These are phyloP conservation scores for Cremastobaeus sp. DNA, from an alignment of 2,888 invertebrate species.

Conservation along the genomic window DNA sequence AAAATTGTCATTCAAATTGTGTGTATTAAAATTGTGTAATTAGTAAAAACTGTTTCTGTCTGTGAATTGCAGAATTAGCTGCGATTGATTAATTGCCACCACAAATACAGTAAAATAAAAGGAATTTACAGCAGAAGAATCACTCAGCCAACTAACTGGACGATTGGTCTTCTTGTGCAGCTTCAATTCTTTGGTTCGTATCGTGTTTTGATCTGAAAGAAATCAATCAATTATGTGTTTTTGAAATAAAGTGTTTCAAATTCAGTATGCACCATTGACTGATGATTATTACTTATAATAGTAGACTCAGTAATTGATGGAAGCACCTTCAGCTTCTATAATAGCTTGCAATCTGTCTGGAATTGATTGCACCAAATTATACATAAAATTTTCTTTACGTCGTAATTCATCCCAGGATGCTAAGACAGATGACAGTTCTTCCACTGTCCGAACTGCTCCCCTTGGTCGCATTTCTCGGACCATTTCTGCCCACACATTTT, in stretches of 20 bases:
- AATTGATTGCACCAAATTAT: neutral
- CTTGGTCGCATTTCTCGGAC: neutral
- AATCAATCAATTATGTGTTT: constrained; percentile 67
- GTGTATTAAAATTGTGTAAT: too few species aligned
- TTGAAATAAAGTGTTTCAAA: too few species aligned
- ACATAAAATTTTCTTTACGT: neutral
- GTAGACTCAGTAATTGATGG: constrained; percentile 4
- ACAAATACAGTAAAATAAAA: too few species aligned
- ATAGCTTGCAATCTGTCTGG: neutral
- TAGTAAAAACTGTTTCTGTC: too few species aligned
- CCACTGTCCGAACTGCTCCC: constrained; percentile 4
- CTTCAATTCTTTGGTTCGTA: constrained; percentile 73
- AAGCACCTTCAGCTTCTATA: neutral
- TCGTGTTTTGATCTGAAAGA: constrained; percentile 78
- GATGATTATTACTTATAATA: constrained; percentile 15
- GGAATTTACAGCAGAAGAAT: constrained; percentile 38
- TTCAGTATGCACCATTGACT: constrained; percentile 30
- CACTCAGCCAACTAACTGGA: constrained; percentile 65
- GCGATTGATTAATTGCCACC: too few species aligned
- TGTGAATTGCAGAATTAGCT: too few species aligned
- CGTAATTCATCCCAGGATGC: neutral
- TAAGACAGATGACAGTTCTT: neutral
- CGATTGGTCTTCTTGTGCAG: constrained; percentile 73
- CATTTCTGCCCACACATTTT: constrained; percentile 63
- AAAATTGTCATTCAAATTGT: too few species aligned